Conservation (phyloP, 2,888 invertebrate genomes). For the Listrodromus nycthemerus region DNA sequence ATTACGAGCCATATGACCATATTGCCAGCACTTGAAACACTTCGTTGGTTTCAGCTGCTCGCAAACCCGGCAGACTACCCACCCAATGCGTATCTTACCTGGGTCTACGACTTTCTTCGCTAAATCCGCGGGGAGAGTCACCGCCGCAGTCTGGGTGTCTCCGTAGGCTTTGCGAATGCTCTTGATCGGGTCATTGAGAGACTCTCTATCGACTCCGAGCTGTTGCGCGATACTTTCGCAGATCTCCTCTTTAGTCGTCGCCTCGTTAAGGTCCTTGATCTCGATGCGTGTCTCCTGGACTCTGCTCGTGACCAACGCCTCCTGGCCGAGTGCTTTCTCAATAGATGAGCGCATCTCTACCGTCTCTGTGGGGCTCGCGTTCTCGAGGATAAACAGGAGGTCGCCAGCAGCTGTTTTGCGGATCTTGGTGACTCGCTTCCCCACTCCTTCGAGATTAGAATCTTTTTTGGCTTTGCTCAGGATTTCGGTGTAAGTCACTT, state of each 20-base stretch:
- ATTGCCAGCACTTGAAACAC: slow-evolving; percentile 65
- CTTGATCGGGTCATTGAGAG: neutral
- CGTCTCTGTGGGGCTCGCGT: neutral
- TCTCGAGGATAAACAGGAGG: neutral
- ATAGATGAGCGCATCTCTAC: neutral
- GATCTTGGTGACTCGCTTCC: slow-evolving; percentile 5
- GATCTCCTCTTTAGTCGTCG: neutral
- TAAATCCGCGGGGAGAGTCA: neutral
- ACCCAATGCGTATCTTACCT: slow-evolving; percentile 52
- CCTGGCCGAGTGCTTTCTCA: neutral
- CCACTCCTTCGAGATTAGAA: neutral
- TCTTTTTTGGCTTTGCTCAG: slow-evolving; percentile 37
- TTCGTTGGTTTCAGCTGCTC: slow-evolving; percentile 35
- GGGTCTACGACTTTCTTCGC: slow-evolving; percentile 10
- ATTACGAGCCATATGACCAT: slow-evolving; percentile 45
- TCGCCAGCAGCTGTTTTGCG: slow-evolving; percentile 16
- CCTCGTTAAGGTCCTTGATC: neutral
- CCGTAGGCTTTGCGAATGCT: too few relatives aligned
- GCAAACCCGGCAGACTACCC: slow-evolving; percentile 61
- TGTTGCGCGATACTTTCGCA: neutral
- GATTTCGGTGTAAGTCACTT: slow-evolving; percentile 30
- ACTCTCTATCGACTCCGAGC: neutral
- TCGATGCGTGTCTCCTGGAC: slow-evolving; percentile 29
- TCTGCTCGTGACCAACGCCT: slow-evolving; percentile 38
- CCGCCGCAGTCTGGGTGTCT: slow-evolving; percentile 28